These are phyloP conservation scores for Crocodylus rhombifer DNA, from an alignment of 2,797 vertebrate genomes.

Conservation along the genomic window DNA sequence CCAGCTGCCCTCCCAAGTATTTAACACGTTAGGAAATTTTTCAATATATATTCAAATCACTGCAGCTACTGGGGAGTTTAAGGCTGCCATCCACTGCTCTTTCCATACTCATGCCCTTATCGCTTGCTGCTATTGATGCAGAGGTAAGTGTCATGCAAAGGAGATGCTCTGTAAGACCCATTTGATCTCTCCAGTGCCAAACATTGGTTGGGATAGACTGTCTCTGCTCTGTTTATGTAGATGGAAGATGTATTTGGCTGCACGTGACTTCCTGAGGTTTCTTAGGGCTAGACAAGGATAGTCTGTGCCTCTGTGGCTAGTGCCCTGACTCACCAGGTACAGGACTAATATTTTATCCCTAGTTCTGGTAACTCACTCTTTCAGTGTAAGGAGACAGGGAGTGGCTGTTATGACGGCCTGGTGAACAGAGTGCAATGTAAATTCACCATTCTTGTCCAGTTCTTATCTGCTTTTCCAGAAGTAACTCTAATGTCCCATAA, in stretches of 20 bases:
- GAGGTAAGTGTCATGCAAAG: background rate
- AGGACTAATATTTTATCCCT: background rate
- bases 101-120: background rate
- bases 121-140: background rate
- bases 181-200: background rate
- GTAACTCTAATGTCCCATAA: rapidly evolving
- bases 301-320: background rate
- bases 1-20: background rate
- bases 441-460: background rate
- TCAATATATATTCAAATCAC: conserved; percentile 27
- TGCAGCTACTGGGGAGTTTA: rapidly evolving
- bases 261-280: background rate
- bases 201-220: rapidly evolving
- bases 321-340: rapidly evolving
- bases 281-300: background rate
- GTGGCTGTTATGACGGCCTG: background rate
- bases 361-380: background rate
- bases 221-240: background rate
- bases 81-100: background rate
- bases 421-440: background rate
- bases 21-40: background rate
- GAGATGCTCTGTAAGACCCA: background rate
- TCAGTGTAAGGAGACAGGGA: background rate
- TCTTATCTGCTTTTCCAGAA: background rate
- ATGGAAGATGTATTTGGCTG: rapidly evolving